These are phyloP conservation scores for Polymixis lichenea DNA, from an alignment of 2,888 invertebrate species.

Conservation along the genomic window DNA sequence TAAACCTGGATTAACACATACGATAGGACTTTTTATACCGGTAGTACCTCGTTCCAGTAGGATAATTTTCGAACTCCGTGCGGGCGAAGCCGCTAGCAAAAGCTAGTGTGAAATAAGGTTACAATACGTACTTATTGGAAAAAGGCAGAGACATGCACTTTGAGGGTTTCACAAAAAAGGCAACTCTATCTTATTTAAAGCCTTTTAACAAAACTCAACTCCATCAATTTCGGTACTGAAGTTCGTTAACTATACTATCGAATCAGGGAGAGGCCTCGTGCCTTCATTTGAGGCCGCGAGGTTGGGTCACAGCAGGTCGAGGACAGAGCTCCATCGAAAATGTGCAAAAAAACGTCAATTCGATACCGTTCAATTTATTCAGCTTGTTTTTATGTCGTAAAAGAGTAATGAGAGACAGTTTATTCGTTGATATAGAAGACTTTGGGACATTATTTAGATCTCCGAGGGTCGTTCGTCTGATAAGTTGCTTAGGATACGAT, in stretches of 20 bases:
- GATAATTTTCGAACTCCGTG: no score
- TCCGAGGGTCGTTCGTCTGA: constrained; percentile 29
- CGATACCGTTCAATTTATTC: constrained; percentile 44
- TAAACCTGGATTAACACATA: no score
- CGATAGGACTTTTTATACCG: no score
- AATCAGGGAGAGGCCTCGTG: constrained; percentile 31
- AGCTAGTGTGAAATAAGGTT: no score
- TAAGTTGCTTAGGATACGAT: constrained; percentile 47
- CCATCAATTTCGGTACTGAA: constrained; percentile 2
- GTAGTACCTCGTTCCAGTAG: no score
- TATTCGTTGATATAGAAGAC: constrained; percentile 45
- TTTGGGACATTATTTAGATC: constrained; percentile 29
- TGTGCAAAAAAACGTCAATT: constrained; percentile 28
- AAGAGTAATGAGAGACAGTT: constrained; percentile 51
- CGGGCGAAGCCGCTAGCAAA: no score
- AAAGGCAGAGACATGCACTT: no score
- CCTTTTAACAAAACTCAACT: not conserved
- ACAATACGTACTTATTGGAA: no score
- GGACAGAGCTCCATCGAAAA: constrained; percentile 43
- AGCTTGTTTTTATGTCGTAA: constrained; percentile 41
- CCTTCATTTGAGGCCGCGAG: constrained; percentile 26
- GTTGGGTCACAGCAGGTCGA: constrained; percentile 59
- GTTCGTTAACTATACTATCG: constrained; percentile 34
- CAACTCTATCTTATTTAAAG: not conserved
- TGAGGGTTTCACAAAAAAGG: not conserved